Evolutionary conservation across 2,797 vertebrate genomes (phyloP), one percentile per base, ranked within the genome.

Genomic region (Alcedo atthis): DNA sequence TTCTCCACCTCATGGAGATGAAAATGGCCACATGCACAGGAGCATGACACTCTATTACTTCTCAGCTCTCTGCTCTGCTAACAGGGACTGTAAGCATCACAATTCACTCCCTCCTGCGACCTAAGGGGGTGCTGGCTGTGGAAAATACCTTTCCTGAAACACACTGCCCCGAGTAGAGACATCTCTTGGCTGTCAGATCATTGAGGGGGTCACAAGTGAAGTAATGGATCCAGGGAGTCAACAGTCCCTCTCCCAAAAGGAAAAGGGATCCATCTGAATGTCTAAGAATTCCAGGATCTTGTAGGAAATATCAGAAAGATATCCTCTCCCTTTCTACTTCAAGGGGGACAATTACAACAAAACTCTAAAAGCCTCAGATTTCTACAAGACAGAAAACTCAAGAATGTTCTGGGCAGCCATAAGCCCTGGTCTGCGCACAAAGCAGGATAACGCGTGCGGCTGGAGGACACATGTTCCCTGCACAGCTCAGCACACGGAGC

Each of bases 231-330:
- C 64, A 28, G 28, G 24, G 33, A 48, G 21, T 20, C 4, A 2
- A 46, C 11, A 22, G 22, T n/a, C n/a, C 9, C 10, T 13, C 18
- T 43, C 37, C 30, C 9, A n/a, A 64, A 53, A 54, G 21, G 33
- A 37, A 14, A 84, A 21, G 53, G 33, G 15, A 69, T 48, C 0
- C 0, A 9, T 82, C 32, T 61, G 19, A 70, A 42, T 6, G 4
- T 45, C 35, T 43, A 53, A 53, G 51, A 84, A 49, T 61, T 81
- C 42, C 25, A 70, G 30, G 24, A 53, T 78, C 20, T 69, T 7
- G 0, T 25, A 49, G 4, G n/a, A 48, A 28, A 17, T 13, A 66
- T 2, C 45, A 73, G 63, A 57, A 86, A 55, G 22, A 62, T 15
- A 62, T 15, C 53, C 26, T 59, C 33, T 76, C 37, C 12, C 58